Base-by-base conservation (phyloP, 2,113 vertebrate genomes). In the Cinclus cinclus region DNA sequence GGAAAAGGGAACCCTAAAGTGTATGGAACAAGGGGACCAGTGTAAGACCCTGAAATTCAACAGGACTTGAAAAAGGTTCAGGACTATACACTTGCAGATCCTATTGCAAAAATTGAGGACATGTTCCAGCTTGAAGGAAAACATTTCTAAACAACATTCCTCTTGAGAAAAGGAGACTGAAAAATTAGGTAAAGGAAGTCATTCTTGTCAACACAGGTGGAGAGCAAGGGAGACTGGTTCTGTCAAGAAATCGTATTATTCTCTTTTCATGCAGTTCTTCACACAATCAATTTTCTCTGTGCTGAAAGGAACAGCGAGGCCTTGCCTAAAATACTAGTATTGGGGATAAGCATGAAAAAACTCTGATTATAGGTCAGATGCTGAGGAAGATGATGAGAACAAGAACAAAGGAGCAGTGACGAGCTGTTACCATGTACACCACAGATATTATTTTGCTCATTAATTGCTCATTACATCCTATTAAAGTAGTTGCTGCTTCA, bases 381-480 rank as follows among this genome's bases (percentile, higher is more conserved):
- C 76, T 77, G 55, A 94, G 50, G n/a, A 93, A 46, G 62, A 80
- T 31, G 39, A 86, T 44, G 65, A 85, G 84, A 89, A 86, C 35
- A 67, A 56, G 92, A 95, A 95, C 89, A 97, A 97, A 97, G 83
- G 70, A 94, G 44, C 69, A 80, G 47, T 81, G 87, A 91, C 84
- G 95, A 79, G 68, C 78, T 92, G 92, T 91, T 97, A 73, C 87
- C 89, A 91, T 77, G 90, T 92, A 64, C n/a, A 92, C 90, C 84
- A 92, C 60, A 92, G 92, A 95, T 95, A 94, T 39, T 96, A 97
- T 95, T 95, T 96, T 91, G 82, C 63, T 94, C 93, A 95, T 97
- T 96, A 96, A 94, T 93, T 94, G 79, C 64, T 96, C 92, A 92
- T 95, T 94, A 89, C 46, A 90, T 62, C 58, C 84, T 82, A 94